A percentile compares a stretch with the other conserved stretches of the same genome.
Evolutionary conservation across 2,888 invertebrate genomes (phyloP).

Genomic region (Amphipyra berbera): DNA sequence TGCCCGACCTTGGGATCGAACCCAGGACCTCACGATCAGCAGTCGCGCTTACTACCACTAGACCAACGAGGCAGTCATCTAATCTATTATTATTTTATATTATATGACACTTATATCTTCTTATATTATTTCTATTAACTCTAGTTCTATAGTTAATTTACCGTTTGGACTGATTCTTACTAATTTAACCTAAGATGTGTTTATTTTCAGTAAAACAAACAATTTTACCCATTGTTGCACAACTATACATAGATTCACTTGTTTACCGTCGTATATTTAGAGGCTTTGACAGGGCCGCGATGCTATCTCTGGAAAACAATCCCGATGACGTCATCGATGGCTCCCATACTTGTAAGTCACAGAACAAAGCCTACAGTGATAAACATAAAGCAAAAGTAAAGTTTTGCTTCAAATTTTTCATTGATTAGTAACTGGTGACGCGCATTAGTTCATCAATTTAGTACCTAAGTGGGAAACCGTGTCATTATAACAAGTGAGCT

Average conservation of each 20-base stretch:
- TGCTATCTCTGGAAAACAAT: neutral
- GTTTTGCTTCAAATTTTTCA: neutral
- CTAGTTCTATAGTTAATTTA: no score
- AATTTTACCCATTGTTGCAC: no score
- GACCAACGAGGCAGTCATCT: no score
- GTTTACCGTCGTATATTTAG: neutral
- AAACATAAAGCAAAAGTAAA: neutral
- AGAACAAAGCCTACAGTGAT: neutral
- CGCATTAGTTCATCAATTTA: neutral
- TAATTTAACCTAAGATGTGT: no score
- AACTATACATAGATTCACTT: neutral
- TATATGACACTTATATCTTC: no score
- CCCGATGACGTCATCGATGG: neutral
- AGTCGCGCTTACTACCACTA: no score
- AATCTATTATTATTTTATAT: no score
- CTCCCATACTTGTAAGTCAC: neutral
- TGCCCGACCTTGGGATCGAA: no score
- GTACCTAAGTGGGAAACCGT: conserved; percentile 1
- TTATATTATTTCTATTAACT: no score
- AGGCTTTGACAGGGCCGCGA: neutral
- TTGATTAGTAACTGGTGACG: neutral
- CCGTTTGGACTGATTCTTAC: no score
- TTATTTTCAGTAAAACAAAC: no score
- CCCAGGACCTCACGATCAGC: no score
- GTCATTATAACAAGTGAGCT: conserved; percentile 4